Evolutionary conservation across 2,797 vertebrate species (phyloP).

Genomic region (Gorsachius magnificus): DNA sequence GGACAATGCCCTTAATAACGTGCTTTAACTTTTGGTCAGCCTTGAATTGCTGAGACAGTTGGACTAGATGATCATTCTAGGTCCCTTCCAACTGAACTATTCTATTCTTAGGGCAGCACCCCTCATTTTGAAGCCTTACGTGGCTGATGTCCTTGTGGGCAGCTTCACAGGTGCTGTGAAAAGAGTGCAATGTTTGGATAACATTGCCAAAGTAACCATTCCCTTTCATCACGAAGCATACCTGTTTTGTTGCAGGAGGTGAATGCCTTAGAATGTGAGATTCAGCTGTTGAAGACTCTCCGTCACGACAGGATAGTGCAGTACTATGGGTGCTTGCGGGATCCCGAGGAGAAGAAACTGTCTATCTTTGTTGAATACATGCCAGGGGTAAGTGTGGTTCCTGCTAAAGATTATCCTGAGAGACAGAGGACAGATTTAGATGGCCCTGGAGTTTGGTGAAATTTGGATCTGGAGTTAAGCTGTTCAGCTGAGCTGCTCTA

Average conservation of each 20-base stretch:
- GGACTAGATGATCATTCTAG: background rate
- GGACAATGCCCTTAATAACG: background rate
- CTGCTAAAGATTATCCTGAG: background rate
- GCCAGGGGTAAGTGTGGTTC: constrained; percentile 84
- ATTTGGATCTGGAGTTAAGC: background rate
- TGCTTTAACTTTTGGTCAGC: background rate
- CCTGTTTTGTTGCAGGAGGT: constrained; percentile 81
- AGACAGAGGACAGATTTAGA: background rate
- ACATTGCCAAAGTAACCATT: background rate
- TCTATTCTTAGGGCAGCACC: background rate
- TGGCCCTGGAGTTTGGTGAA: background rate
- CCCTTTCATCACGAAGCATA: background rate
- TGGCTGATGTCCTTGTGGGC: rapidly evolving
- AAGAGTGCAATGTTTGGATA: background rate
- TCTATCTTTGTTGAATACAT: constrained; percentile 95
- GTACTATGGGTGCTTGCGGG: constrained; percentile 90
- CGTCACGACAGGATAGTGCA: constrained; percentile 91
- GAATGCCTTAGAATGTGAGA: constrained; percentile 93
- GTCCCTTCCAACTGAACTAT: background rate
- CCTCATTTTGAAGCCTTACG: background rate
- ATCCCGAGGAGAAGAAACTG: constrained; percentile 86
- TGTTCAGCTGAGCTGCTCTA: background rate
- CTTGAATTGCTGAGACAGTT: background rate
- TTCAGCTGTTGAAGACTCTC: constrained; percentile 93
- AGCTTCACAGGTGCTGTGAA: background rate